These are phyloP conservation scores for Malthinus seriepunctatus DNA, from an alignment of 2,888 invertebrate genomes.

Conservation along the genomic window DNA sequence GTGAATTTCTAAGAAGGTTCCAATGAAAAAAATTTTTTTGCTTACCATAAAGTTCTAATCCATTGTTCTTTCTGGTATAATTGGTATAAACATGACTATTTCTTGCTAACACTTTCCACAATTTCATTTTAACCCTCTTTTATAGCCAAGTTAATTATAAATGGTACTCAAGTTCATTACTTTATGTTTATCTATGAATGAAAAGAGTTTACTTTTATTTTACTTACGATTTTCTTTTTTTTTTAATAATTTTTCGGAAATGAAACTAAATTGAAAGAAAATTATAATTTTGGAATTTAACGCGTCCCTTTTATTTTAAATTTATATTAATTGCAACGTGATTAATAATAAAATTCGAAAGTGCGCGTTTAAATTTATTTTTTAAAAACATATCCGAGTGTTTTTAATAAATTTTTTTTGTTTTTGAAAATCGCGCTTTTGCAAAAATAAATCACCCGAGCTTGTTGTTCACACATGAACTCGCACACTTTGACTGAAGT, in stretches of 20 bases:
- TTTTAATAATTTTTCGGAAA: no score
- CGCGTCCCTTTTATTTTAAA: not conserved
- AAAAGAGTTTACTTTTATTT: constrained; percentile 1
- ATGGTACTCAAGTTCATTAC: constrained; percentile 30
- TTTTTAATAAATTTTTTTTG: no score
- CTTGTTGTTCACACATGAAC: constrained; percentile 33
- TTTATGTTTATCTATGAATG: constrained; percentile 6
- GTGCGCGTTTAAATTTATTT: no score
- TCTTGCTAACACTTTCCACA: constrained; percentile 53
- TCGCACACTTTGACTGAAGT: constrained; percentile 35
- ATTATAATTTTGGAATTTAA: no score
- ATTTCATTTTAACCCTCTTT: constrained; percentile 48
- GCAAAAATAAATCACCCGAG: constrained; percentile 21
- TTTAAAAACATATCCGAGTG: not conserved
- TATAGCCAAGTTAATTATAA: constrained; percentile 28
- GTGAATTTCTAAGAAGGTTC: no score
- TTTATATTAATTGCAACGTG: not conserved
- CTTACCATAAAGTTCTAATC: constrained; percentile 46
- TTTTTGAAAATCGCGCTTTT: constrained; percentile 8
- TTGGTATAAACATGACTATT: constrained; percentile 51
- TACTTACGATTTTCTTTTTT: not conserved
- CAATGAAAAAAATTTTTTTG: not conserved
- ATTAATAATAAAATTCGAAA: not conserved
- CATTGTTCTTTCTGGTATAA: constrained; percentile 39
- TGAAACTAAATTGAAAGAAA: no score